These are phyloP conservation scores for Sebastes baramenuke DNA, from an alignment of 2,797 vertebrate species.

Conservation along the genomic window DNA sequence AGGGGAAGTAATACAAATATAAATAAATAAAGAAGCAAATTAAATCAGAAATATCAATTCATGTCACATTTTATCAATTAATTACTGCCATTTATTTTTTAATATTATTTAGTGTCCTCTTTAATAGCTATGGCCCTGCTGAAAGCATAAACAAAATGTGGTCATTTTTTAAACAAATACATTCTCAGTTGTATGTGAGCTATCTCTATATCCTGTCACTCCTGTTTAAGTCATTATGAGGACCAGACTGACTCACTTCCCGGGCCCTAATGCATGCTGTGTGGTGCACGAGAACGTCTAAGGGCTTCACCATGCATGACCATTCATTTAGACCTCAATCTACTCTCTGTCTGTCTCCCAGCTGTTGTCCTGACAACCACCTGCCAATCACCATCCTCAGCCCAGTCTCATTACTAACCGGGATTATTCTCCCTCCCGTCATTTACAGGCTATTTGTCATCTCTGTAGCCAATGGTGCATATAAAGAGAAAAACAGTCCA, in stretches of 20 bases:
- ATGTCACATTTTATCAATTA: too few species aligned
- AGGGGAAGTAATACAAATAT: too few species aligned
- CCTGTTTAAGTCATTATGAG: background rate
- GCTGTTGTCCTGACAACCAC: conserved; percentile 67
- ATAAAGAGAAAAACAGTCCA: conserved; percentile 33
- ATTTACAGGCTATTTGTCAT: conserved; percentile 52
- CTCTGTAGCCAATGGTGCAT: conserved; percentile 24
- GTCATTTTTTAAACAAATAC: background rate
- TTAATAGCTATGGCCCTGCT: background rate
- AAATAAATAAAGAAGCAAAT: too few species aligned
- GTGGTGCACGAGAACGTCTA: conserved; percentile 24
- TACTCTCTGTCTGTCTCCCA: conserved; percentile 50
- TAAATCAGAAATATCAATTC: too few species aligned
- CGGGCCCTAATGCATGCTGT: conserved; percentile 21
- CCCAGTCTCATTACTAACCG: conserved; percentile 28
- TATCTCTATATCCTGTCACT: background rate
- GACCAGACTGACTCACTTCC: conserved; percentile 9
- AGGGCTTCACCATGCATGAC: conserved; percentile 50
- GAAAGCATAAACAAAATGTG: background rate
- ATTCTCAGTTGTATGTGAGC: background rate
- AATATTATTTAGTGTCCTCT: too few species aligned
- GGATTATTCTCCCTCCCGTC: conserved; percentile 31
- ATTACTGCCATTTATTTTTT: too few species aligned
- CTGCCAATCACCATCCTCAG: conserved; percentile 50
- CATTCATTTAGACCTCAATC: conserved; percentile 67